Conservation (phyloP, 2,888 invertebrate species). For the Zele albiditarsus region DNA sequence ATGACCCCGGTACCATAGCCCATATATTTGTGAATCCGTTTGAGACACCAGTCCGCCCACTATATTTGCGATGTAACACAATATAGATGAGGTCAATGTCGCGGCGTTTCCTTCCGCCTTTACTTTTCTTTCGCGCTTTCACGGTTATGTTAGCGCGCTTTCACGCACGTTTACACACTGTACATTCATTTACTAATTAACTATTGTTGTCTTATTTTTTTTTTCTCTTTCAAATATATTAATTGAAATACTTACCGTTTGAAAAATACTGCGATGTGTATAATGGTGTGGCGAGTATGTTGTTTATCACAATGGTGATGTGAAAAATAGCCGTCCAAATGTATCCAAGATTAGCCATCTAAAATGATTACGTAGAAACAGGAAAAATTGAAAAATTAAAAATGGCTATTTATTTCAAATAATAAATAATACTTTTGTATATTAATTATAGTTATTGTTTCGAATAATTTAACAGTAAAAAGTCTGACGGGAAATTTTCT, state of each 20-base stretch:
- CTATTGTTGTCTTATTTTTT: slow-evolving; percentile 14
- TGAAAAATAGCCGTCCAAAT: slow-evolving; percentile 24
- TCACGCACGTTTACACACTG: background rate
- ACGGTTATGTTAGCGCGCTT: slow-evolving; percentile 11
- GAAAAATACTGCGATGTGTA: slow-evolving; percentile 30
- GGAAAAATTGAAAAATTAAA: slow-evolving; percentile 54
- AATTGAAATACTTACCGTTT: slow-evolving; percentile 32
- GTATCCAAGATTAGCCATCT: slow-evolving; percentile 59
- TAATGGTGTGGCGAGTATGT: slow-evolving; percentile 24
- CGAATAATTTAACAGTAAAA: background rate
- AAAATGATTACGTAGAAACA: slow-evolving; percentile 48
- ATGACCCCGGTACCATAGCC: slow-evolving; percentile 64
- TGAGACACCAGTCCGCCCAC: slow-evolving; percentile 68
- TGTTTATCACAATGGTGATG: slow-evolving; percentile 29
- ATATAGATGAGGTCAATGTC: slow-evolving; percentile 66
- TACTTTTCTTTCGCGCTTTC: slow-evolving; percentile 43
- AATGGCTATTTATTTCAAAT: slow-evolving; percentile 33
- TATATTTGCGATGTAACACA: slow-evolving; percentile 52
- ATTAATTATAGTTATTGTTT: slow-evolving; percentile 15
- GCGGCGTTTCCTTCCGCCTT: slow-evolving; percentile 46
- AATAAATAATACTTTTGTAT: background rate
- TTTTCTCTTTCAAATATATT: slow-evolving; percentile 1
- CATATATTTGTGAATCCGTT: slow-evolving; percentile 41
- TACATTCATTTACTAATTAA: background rate
- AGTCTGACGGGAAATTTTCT: slow-evolving; percentile 28